A percentile compares a stretch with the other conserved stretches of the same genome.
These are phyloP conservation scores for Sycophila texana DNA, from an alignment of 2,888 invertebrate genomes.

Conservation along the genomic window DNA sequence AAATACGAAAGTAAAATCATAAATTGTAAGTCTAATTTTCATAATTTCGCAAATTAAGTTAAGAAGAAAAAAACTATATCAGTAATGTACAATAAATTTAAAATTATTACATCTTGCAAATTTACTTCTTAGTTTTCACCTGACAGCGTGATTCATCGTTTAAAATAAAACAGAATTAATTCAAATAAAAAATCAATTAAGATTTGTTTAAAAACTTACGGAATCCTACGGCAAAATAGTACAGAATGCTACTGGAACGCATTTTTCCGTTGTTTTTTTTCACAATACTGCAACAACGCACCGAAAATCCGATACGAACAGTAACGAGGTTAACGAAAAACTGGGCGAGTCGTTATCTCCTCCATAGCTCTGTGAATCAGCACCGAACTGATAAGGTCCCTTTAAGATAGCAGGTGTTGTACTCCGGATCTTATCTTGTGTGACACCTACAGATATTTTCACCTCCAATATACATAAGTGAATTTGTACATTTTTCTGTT, in stretches of 20 bases:
- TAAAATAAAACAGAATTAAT: no score
- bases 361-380: conserved; percentile 66
- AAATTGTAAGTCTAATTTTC: no score
- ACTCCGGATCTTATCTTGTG: conserved; percentile 39
- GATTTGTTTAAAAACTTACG: conserved; percentile 64
- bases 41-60: no score
- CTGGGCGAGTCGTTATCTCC: conserved; percentile 54
- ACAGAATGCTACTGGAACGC: conserved; percentile 64
- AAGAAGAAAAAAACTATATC: no score
- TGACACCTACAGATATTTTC: conserved; percentile 47
- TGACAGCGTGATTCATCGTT: no score
- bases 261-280: conserved; percentile 58
- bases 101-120: no score
- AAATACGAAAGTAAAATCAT: neutral
- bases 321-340: conserved; percentile 30
- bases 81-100: no score
- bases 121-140: no score
- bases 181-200: no score
- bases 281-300: neutral
- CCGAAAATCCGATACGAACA: neutral
- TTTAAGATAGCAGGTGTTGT: conserved; percentile 54
- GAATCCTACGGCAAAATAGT: conserved; percentile 67
- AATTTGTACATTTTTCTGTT: neutral
- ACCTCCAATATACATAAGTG: neutral
- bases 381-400: conserved; percentile 63